Evolutionary conservation across 1,140 invertebrate genomes (phyloP).

Genomic region (Eurosta solidaginis): DNA sequence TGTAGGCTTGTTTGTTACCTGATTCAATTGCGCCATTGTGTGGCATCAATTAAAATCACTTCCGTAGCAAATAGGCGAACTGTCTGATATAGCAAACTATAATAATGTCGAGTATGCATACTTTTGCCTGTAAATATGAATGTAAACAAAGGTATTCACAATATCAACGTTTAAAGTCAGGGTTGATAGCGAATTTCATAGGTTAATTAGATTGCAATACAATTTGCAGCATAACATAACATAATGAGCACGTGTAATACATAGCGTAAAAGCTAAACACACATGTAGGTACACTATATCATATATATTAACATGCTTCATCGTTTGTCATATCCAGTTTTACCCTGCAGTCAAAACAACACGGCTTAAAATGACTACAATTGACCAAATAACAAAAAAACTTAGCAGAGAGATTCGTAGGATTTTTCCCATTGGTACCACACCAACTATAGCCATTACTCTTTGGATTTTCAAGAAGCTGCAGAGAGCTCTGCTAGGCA

Average conservation of each 20-base stretch:
- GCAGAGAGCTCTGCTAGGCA: too few relatives aligned
- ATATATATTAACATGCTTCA: too few relatives aligned
- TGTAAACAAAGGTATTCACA: not conserved
- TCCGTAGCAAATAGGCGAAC: not conserved
- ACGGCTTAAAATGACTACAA: too few relatives aligned
- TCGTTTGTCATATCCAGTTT: too few relatives aligned
- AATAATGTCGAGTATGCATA: not conserved
- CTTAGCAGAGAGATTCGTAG: too few relatives aligned
- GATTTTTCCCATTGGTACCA: too few relatives aligned
- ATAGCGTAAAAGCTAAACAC: not conserved
- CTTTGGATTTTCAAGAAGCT: too few relatives aligned
- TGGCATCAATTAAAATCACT: not conserved
- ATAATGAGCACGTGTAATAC: not conserved
- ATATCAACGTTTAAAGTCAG: not conserved
- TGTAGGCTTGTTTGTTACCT: not conserved
- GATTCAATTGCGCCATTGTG: constrained; percentile 5
- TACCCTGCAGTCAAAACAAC: too few relatives aligned
- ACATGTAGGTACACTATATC: not conserved
- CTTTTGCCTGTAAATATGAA: not conserved
- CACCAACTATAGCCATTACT: too few relatives aligned
- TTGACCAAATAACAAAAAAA: too few relatives aligned
- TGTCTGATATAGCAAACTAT: not conserved
- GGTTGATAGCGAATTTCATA: constrained; percentile 8
- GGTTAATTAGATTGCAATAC: not conserved
- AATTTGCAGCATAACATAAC: not conserved